These are phyloP conservation scores for Brachionus calyciflorus DNA, from an alignment of 1,140 invertebrate genomes.

Conservation along the genomic window DNA sequence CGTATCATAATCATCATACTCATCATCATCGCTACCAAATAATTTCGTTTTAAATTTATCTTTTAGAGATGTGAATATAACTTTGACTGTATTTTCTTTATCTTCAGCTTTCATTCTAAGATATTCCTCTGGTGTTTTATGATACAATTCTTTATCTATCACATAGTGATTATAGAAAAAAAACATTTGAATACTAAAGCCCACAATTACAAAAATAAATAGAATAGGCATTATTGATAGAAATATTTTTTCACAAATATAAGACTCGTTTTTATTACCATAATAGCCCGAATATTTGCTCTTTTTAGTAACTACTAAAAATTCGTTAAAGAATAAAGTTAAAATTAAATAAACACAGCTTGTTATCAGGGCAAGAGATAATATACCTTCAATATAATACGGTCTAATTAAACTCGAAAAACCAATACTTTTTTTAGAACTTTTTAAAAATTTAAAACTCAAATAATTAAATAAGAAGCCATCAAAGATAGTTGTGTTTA, in stretches of 20 bases:
- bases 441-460: background rate
- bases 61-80: background rate
- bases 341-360: background rate
- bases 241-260: conserved; percentile 1
- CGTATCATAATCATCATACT: too few species aligned
- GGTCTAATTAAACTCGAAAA: background rate
- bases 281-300: background rate
- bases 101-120: conserved; percentile 8
- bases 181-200: background rate
- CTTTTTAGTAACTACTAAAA: background rate
- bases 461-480: conserved; percentile 3
- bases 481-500: background rate
- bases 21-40: background rate
- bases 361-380: background rate
- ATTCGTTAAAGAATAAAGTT: background rate
- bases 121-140: background rate
- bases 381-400: background rate
- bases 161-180: background rate
- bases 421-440: background rate
- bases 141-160: background rate
- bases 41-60: conserved; percentile 14
- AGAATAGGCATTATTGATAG: conserved; percentile 13
- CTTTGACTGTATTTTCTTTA: background rate
- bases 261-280: background rate
- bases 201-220: background rate